phyloP scores from a whole-genome alignment of 2,113 vertebrate genomes.

The Quiscalus mexicanus region DNA sequence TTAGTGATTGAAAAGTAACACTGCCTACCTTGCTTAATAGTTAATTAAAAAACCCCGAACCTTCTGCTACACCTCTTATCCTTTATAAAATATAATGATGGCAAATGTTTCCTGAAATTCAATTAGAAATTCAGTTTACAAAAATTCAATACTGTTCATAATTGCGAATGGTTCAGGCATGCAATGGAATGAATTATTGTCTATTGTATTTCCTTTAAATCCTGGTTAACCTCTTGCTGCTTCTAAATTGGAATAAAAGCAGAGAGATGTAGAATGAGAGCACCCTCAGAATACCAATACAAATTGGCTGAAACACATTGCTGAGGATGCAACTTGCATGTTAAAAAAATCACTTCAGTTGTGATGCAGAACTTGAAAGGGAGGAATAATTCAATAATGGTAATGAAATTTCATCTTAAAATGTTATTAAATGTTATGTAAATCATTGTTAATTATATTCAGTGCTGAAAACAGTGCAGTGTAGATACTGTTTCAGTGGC shows the following conservation, averaged over 20 bases:
- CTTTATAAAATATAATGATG: background rate
- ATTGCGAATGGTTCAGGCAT: constrained; percentile 3
- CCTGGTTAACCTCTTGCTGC: constrained; percentile 7
- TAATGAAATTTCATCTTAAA: constrained; percentile 7
- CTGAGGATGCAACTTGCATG: constrained; percentile 16
- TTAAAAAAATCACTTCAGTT: constrained; percentile 15
- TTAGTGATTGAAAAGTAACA: background rate
- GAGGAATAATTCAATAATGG: background rate
- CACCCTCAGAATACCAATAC: background rate
- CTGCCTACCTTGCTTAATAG: background rate
- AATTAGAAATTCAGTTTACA: constrained; percentile 21
- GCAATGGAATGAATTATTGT: background rate
- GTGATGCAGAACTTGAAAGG: background rate
- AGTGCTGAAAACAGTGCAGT: background rate
- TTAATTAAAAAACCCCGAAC: background rate
- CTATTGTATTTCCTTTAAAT: constrained; percentile 33
- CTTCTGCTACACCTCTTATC: background rate
- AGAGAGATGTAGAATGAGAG: constrained; percentile 13
- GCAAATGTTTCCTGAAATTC: constrained; percentile 23
- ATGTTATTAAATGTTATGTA: background rate
- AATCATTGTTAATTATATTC: constrained; percentile 1
- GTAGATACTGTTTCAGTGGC: background rate
- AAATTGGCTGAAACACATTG: constrained; percentile 22
- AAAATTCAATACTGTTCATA: constrained; percentile 29
- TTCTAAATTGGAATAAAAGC: constrained; percentile 33